Conservation (phyloP, 2,113 vertebrate species). For the Pedionomus torquatus region DNA sequence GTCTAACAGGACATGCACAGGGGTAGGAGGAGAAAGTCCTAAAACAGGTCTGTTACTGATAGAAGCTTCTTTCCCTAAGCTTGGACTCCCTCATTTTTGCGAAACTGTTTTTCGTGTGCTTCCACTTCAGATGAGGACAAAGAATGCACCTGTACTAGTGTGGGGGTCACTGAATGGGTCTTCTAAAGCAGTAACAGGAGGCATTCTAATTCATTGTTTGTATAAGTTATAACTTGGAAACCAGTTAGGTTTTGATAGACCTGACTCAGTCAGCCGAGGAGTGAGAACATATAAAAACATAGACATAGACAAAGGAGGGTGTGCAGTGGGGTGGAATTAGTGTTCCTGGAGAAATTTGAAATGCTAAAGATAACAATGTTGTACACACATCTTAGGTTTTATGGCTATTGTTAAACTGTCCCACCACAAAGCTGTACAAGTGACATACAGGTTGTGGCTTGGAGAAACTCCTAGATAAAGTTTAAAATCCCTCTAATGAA, state of each 20-base stretch:
- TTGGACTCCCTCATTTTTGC: neutral
- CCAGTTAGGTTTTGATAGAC: neutral
- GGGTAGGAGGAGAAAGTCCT: neutral
- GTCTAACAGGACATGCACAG: neutral
- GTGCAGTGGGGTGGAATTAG: neutral
- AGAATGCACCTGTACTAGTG: neutral
- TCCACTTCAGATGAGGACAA: neutral
- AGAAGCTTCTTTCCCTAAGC: neutral
- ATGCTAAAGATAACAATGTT: neutral
- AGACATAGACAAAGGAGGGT: neutral
- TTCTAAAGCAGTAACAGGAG: neutral
- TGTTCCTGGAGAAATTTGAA: neutral
- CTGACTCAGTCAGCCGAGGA: neutral
- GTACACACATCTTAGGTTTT: neutral
- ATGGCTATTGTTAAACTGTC: neutral
- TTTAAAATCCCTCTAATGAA: neutral
- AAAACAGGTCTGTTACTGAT: neutral
- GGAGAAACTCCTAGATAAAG: neutral
- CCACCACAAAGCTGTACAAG: accelerated
- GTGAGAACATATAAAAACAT: neutral
- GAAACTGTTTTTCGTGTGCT: neutral
- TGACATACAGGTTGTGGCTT: neutral
- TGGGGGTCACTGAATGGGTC: neutral
- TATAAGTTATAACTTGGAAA: neutral
- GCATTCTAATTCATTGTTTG: neutral